Percentiles rank a stretch among this genome's conserved stretches.
Conservation (phyloP, 2,888 invertebrate genomes). For the Ichneumoninae sp. region DNA sequence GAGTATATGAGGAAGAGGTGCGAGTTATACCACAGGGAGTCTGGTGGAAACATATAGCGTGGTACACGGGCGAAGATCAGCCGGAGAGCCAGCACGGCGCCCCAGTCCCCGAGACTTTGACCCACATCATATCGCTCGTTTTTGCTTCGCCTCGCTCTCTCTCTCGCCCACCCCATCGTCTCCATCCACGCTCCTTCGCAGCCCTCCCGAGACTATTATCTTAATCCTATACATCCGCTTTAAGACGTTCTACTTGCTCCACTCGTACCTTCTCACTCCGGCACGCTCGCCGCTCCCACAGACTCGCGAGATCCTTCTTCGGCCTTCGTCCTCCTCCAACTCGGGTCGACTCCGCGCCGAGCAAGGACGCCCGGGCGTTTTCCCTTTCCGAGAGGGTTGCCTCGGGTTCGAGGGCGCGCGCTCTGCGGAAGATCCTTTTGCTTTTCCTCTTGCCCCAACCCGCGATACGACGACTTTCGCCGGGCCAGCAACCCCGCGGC, state of each 20-base stretch:
- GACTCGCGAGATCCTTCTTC: slow-evolving; percentile 45
- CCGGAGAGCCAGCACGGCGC: slow-evolving; percentile 76
- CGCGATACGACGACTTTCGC: slow-evolving; percentile 57
- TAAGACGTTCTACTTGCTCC: slow-evolving; percentile 75
- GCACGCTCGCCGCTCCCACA: slow-evolving; percentile 20
- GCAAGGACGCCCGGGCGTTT: slow-evolving; percentile 66
- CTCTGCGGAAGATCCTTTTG: slow-evolving; percentile 25
- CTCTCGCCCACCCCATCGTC: slow-evolving; percentile 56
- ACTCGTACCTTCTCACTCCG: slow-evolving; percentile 35
- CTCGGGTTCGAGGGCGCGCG: slow-evolving; percentile 65
- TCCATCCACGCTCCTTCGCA: slow-evolving; percentile 77
- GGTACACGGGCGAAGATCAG: slow-evolving; percentile 58
- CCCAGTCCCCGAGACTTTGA: slow-evolving; percentile 83
- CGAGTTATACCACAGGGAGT: slow-evolving; percentile 25
- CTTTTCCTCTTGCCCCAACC: slow-evolving; percentile 49
- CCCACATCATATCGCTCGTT: slow-evolving; percentile 83
- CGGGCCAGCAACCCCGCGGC: slow-evolving; percentile 60
- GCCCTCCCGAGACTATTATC: slow-evolving; percentile 82
- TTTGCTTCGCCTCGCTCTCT: slow-evolving; percentile 76
- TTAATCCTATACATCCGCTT: slow-evolving; percentile 84
- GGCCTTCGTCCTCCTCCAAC: slow-evolving; percentile 29
- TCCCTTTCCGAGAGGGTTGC: slow-evolving; percentile 69
- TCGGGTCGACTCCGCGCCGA: slow-evolving; percentile 25
- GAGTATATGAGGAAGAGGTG: slow-evolving; percentile 45
- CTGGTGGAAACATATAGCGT: slow-evolving; percentile 37